Percentiles rank a stretch among this genome's conserved stretches.
These are phyloP conservation scores for Drosophila arawakana DNA, from an alignment of 1,140 invertebrate genomes.

Conservation along the genomic window DNA sequence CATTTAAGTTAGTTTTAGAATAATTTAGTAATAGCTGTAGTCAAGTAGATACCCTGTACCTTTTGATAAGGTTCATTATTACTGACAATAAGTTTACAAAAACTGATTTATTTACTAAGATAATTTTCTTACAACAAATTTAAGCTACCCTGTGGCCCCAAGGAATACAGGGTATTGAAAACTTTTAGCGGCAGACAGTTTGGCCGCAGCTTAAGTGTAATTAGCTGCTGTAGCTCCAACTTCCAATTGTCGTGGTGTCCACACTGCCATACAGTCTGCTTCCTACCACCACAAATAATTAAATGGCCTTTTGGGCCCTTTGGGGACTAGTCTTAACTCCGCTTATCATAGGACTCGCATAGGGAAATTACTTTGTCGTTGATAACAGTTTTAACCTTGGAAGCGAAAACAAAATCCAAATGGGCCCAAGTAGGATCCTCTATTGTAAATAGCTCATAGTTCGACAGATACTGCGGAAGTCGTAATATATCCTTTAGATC, in stretches of 20 bases:
- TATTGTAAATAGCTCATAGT: slow-evolving; percentile 83
- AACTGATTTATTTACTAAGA: not conserved
- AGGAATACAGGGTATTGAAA: not conserved
- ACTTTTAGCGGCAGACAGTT: slow-evolving; percentile 3
- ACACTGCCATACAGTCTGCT: not conserved
- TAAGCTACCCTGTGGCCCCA: not conserved
- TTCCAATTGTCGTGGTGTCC: slow-evolving; percentile 9
- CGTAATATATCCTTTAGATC: slow-evolving; percentile 84
- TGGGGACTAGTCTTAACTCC: slow-evolving; percentile 12
- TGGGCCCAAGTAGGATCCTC: slow-evolving; percentile 85
- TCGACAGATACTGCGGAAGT: slow-evolving; percentile 84
- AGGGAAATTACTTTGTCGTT: slow-evolving; percentile 84
- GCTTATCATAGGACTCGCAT: slow-evolving; percentile 39
- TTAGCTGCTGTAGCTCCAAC: slow-evolving; percentile 6
- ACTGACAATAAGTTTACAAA: not conserved
- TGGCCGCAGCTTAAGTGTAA: slow-evolving; percentile 1
- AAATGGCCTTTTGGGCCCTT: too few relatives aligned
- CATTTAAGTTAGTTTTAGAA: too few relatives aligned
- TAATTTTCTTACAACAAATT: not conserved
- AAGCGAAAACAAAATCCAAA: slow-evolving; percentile 86
- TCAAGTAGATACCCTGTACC: too few relatives aligned
- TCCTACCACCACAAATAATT: too few relatives aligned
- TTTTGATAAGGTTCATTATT: too few relatives aligned
- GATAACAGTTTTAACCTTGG: slow-evolving; percentile 84
- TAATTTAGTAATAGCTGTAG: too few relatives aligned